phyloP scores from a whole-genome alignment of 2,888 invertebrate species.

The Apeira syringaria region DNA sequence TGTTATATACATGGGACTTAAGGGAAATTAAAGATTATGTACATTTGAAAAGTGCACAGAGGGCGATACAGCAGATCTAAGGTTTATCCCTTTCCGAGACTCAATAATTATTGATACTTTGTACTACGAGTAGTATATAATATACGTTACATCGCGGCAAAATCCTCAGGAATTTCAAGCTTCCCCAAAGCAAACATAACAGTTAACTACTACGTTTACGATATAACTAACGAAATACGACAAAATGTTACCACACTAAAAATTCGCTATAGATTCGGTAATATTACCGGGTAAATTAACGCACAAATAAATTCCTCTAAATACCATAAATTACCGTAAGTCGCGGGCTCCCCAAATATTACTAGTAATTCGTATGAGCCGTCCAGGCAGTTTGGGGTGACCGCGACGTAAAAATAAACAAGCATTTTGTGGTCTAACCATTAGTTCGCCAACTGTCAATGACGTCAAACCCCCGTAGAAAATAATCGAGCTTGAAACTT shows the following conservation, averaged over 20 bases:
- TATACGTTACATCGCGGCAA: constrained; percentile 18
- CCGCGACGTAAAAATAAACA: constrained; percentile 54
- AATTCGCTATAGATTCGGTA: constrained; percentile 71
- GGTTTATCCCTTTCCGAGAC: background rate
- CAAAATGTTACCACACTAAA: constrained; percentile 74
- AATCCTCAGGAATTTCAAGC: constrained; percentile 44
- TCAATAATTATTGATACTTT: background rate
- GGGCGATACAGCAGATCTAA: background rate
- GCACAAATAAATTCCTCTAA: constrained; percentile 45
- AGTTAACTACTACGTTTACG: constrained; percentile 60
- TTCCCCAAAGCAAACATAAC: constrained; percentile 70
- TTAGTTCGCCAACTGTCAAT: constrained; percentile 48
- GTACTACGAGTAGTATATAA: no score
- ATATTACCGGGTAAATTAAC: constrained; percentile 47
- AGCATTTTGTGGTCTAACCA: constrained; percentile 73
- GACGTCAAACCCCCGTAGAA: constrained; percentile 38
- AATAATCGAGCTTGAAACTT: no score
- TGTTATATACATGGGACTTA: constrained; percentile 28
- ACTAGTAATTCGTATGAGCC: constrained; percentile 63
- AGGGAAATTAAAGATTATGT: constrained; percentile 15
- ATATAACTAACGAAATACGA: constrained; percentile 70
- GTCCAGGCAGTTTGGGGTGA: constrained; percentile 47
- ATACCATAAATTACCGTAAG: constrained; percentile 36
- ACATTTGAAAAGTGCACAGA: constrained; percentile 5
- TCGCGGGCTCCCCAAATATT: constrained; percentile 52